phyloP scores from a whole-genome alignment of 2,888 invertebrate species.

The Lathronympha strigana region DNA sequence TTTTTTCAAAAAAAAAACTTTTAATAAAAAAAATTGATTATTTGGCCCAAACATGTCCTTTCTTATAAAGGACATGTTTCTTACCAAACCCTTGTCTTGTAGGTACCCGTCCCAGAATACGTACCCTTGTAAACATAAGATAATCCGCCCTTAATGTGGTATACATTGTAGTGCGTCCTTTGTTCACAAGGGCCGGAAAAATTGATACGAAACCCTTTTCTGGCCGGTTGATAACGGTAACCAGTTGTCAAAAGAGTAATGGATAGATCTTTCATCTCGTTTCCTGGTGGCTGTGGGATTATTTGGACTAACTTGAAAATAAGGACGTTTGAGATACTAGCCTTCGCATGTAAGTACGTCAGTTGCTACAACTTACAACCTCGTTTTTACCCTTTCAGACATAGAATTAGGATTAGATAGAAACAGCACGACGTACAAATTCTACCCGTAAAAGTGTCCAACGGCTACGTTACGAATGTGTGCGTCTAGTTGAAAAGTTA shows the following conservation, averaged over 20 bases:
- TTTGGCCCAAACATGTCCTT: not conserved
- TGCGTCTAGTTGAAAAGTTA: no score
- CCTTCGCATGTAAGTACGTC: no score
- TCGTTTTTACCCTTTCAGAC: no score
- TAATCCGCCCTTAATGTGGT: conserved; percentile 39
- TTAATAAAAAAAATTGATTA: no score
- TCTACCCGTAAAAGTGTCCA: no score
- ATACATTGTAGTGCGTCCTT: conserved; percentile 38
- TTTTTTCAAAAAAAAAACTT: no score
- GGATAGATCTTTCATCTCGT: conserved; percentile 1
- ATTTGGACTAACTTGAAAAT: not conserved
- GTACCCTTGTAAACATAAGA: conserved; percentile 29
- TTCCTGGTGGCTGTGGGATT: not conserved
- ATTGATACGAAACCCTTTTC: conserved; percentile 15
- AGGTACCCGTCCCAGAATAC: not conserved
- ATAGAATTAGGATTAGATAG: no score
- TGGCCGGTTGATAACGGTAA: not conserved
- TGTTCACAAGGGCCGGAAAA: conserved; percentile 33
- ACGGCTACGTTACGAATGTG: no score
- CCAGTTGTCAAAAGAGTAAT: conserved; percentile 1
- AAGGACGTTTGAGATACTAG: no score
- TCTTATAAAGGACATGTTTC: not conserved
- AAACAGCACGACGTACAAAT: no score
- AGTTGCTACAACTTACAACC: no score
- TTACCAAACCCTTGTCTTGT: not conserved